Evolutionary conservation across 2,797 vertebrate species (phyloP).

Genomic region (Simalia tracyae): DNA sequence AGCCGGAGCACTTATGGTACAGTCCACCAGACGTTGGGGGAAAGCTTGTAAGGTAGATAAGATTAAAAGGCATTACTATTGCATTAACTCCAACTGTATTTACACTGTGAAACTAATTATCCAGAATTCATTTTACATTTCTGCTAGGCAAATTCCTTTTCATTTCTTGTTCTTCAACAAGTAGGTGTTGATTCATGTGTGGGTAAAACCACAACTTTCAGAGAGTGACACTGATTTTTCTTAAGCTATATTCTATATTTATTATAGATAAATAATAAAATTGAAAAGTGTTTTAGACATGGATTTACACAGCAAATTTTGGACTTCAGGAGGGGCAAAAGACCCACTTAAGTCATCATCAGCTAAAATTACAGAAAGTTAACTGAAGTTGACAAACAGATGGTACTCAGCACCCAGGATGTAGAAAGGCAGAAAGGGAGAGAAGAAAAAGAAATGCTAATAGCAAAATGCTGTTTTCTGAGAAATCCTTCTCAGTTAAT

Average conservation of each 20-base stretch:
- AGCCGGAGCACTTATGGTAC: slow-evolving; percentile 37
- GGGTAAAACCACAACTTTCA: background rate
- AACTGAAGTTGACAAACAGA: background rate
- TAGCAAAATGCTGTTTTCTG: too few relatives aligned
- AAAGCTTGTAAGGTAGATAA: slow-evolving; percentile 58
- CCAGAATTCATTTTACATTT: slow-evolving; percentile 16
- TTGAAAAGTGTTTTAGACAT: background rate
- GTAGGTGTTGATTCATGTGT: rapidly evolving
- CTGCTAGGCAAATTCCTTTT: slow-evolving; percentile 3
- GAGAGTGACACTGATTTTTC: background rate
- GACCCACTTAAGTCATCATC: background rate
- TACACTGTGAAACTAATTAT: slow-evolving; percentile 39
- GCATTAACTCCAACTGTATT: slow-evolving; percentile 53
- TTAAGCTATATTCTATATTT: background rate
- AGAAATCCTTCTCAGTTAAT: background rate
- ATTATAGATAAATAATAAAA: background rate
- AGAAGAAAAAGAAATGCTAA: background rate
- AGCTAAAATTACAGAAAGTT: background rate
- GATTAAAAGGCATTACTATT: slow-evolving; percentile 53
- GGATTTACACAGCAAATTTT: background rate
- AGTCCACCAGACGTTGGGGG: slow-evolving; percentile 38
- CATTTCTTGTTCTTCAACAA: slow-evolving; percentile 13
- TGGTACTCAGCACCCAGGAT: background rate
- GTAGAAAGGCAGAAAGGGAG: background rate
- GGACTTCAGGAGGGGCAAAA: background rate